Evolutionary conservation across 2,113 vertebrate species (phyloP).

Genomic region (Carassius gibelio): DNA sequence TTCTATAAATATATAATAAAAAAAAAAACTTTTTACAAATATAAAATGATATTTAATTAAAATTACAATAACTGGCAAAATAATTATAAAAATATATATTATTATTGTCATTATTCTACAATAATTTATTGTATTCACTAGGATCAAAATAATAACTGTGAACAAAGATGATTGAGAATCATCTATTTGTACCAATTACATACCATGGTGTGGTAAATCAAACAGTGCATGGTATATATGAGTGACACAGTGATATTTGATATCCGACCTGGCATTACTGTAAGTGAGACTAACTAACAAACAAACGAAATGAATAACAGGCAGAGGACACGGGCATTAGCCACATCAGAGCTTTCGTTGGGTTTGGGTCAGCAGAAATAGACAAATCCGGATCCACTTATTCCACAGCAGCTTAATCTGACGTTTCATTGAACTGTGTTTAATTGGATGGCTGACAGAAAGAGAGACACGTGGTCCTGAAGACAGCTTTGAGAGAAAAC

Average conservation of each 20-base stretch:
- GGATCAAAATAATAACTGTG: too few species aligned
- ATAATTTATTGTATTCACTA: too few species aligned
- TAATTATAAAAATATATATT: too few species aligned
- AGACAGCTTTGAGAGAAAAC: neutral
- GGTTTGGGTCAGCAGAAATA: conserved; percentile 28
- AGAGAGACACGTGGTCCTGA: neutral
- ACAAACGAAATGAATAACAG: neutral
- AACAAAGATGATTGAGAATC: too few species aligned
- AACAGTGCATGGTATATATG: neutral
- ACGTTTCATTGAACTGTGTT: neutral
- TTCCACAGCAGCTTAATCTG: conserved; percentile 26
- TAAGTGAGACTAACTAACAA: neutral
- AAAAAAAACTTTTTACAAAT: too few species aligned
- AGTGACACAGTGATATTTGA: neutral
- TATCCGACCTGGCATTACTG: neutral
- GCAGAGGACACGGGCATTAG: neutral
- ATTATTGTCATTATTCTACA: too few species aligned
- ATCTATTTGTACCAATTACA: neutral
- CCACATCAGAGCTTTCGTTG: conserved; percentile 28
- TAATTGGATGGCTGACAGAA: conserved; percentile 2
- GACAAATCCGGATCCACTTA: conserved; percentile 35
- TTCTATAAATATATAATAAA: too few species aligned
- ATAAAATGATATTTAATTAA: too few species aligned
- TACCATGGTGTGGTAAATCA: neutral
- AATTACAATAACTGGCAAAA: too few species aligned